phyloP scores from a whole-genome alignment of 53 echinoderm and acorn worm genomes.

The Pentamera pediparva region DNA sequence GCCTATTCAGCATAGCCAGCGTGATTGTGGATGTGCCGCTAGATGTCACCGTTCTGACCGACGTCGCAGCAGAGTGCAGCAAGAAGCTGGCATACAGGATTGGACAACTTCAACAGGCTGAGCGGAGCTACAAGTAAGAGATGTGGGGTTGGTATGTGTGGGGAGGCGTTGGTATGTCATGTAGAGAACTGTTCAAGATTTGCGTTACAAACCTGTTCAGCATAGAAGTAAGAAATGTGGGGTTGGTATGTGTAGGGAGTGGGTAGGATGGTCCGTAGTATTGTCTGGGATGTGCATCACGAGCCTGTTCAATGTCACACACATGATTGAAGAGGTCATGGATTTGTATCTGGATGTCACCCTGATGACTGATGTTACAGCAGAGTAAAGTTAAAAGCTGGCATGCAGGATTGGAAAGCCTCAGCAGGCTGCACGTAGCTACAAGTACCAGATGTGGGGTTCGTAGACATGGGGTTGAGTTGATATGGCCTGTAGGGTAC shows the following conservation, averaged over 20 bases:
- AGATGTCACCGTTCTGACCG: conserved; percentile 66
- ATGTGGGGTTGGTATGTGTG: neutral
- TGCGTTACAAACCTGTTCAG: conserved; percentile 46
- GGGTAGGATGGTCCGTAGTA: too few relatives aligned
- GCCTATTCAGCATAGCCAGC: conserved; percentile 44
- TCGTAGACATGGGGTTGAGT: too few relatives aligned
- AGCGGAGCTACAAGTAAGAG: conserved; percentile 49
- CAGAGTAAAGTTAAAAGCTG: conserved; percentile 68
- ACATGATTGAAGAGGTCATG: conserved; percentile 53
- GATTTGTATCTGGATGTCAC: conserved; percentile 64
- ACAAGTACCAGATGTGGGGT: conserved; percentile 1
- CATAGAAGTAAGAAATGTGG: too few relatives aligned
- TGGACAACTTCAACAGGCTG: conserved; percentile 60
- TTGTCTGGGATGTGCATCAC: conserved; percentile 48
- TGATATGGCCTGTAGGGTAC: too few relatives aligned
- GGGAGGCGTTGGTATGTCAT: conserved; percentile 41
- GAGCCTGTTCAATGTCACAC: conserved; percentile 43
- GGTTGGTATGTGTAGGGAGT: too few relatives aligned
- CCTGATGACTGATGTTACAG: conserved; percentile 61
- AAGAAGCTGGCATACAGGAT: conserved; percentile 76
- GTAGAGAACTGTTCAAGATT: conserved; percentile 40
- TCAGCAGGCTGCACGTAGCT: conserved; percentile 46
- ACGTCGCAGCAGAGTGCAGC: conserved; percentile 65
- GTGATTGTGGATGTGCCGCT: conserved; percentile 71
- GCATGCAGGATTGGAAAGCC: conserved; percentile 61